These are phyloP conservation scores for Pantherophis alleghaniensis DNA, from an alignment of 2,797 vertebrate species.

Conservation along the genomic window DNA sequence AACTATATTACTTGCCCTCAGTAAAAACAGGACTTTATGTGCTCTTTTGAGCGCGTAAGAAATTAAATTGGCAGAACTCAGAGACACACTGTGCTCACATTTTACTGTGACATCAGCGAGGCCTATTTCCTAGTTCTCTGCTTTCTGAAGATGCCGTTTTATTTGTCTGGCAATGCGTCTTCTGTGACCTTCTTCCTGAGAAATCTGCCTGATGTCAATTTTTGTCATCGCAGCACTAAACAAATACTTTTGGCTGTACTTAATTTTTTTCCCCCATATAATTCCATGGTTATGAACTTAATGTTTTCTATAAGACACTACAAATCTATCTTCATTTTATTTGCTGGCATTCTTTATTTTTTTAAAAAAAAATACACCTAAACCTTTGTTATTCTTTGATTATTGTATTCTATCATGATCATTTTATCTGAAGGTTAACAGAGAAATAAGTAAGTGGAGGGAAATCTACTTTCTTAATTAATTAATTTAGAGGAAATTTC, in stretches of 20 bases:
- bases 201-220: neutral
- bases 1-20: neutral
- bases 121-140: neutral
- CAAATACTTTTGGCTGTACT: neutral
- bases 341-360: neutral
- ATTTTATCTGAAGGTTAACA: neutral
- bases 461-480: neutral
- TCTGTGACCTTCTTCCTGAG: neutral
- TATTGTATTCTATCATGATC: neutral
- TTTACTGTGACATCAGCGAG: neutral
- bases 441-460: neutral
- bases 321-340: neutral
- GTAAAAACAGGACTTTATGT: neutral
- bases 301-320: neutral
- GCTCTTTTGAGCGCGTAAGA: neutral
- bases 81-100: neutral
- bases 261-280: neutral
- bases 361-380: neutral
- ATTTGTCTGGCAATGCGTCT: neutral
- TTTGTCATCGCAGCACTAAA: neutral
- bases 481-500: neutral
- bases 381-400: neutral
- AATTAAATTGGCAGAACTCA: neutral
- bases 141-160: neutral
- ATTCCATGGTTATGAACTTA: neutral